phyloP scores from a whole-genome alignment of 2,797 vertebrate species.

The Synaphobranchus kaupii region DNA sequence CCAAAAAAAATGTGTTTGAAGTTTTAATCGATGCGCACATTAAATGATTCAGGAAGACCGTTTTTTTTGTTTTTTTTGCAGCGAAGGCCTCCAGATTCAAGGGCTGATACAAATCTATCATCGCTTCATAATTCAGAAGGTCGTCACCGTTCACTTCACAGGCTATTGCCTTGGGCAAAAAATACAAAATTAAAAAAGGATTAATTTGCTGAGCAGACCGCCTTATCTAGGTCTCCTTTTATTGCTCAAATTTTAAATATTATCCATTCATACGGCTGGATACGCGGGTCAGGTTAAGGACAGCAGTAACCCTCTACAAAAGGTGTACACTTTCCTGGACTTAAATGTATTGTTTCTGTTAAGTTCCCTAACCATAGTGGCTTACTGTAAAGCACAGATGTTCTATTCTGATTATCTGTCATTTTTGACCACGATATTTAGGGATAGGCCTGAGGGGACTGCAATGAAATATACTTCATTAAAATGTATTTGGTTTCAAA shows the following conservation, averaged over 20 bases:
- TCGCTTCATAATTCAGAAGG: background rate
- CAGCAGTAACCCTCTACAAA: background rate
- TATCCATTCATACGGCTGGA: background rate
- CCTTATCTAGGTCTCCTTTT: constrained; percentile 15
- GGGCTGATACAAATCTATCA: constrained; percentile 1
- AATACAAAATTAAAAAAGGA: background rate
- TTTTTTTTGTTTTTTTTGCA: no score
- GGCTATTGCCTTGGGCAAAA: background rate
- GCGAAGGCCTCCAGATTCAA: background rate
- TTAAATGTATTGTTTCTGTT: background rate
- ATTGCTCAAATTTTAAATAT: constrained; percentile 3
- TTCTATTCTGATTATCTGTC: background rate
- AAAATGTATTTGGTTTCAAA: background rate
- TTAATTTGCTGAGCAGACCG: constrained; percentile 14
- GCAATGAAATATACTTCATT: background rate
- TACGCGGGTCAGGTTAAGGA: background rate
- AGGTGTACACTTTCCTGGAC: background rate
- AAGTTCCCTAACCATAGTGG: background rate
- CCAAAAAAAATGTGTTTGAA: background rate
- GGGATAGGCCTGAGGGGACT: background rate
- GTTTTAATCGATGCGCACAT: background rate
- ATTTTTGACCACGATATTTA: background rate
- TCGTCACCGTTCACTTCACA: background rate
- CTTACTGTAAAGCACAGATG: background rate
- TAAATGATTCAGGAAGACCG: background rate